Conservation (phyloP, 1,140 invertebrate species). For the Chymomyza costata region DNA sequence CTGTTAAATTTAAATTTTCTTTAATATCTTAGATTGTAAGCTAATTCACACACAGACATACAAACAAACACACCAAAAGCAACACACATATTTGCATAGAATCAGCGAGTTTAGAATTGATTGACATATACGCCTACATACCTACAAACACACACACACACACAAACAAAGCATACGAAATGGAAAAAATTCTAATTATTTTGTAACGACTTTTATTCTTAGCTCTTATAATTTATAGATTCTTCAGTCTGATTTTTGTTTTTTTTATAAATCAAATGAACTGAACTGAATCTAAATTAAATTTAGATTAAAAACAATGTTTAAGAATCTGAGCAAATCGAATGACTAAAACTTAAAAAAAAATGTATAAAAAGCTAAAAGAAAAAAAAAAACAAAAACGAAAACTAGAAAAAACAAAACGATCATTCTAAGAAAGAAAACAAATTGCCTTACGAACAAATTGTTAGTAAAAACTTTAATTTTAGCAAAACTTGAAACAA, state of each 20-base stretch:
- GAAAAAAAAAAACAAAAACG: slow-evolving; percentile 9
- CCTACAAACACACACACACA: no score
- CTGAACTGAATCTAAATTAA: slow-evolving; percentile 69
- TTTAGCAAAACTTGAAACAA: slow-evolving; percentile 37
- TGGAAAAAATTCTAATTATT: slow-evolving; percentile 10
- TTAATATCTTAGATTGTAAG: neutral
- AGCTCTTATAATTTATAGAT: no score
- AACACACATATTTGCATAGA: no score
- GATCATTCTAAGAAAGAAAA: slow-evolving; percentile 29
- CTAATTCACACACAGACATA: neutral
- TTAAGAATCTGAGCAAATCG: slow-evolving; percentile 47
- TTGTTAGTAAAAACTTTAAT: slow-evolving; percentile 71
- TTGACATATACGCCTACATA: slow-evolving; percentile 4
- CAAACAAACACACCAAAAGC: neutral
- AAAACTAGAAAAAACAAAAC: slow-evolving; percentile 15
- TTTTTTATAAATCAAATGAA: slow-evolving; percentile 51
- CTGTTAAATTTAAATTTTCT: no score
- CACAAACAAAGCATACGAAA: slow-evolving; percentile 2
- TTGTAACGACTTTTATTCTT: no score
- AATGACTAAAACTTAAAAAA: slow-evolving; percentile 22
- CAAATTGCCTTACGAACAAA: slow-evolving; percentile 72
- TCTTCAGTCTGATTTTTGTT: no score
- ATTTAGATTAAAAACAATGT: slow-evolving; percentile 69
- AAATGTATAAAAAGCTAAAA: slow-evolving; percentile 14
- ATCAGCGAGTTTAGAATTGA: no score